Base-by-base conservation (phyloP, 2,888 invertebrate genomes). In the Drosophila borborema region DNA sequence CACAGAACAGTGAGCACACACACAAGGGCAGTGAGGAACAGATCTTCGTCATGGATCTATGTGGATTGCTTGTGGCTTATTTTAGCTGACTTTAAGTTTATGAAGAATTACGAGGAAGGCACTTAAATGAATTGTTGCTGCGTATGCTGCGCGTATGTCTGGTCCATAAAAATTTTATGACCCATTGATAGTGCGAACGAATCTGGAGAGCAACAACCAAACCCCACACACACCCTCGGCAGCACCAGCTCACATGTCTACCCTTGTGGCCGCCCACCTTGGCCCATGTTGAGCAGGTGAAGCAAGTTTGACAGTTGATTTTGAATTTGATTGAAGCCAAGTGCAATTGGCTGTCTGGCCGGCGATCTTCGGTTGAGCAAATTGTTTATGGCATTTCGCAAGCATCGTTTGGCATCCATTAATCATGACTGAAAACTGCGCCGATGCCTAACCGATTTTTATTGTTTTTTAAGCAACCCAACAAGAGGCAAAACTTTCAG, bases 141-240 rank as follows among this genome's bases (percentile, higher is more conserved):
- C 80, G 69, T 74, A 72, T 89, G 73, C 70, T 80, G 77, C 80
- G 71, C 74, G 74, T 72, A 60, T 64, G 61, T 73, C 72, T 72
- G 74, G 89, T 83, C 89, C 91, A 92, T 92, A 92, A 92, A 92
- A 92, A 80, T 92, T 92, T 92, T 92, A 92, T 91, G 91, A 91
- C 82, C 91, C 84, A 91, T 91, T 91, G 87, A 91, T 91, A 92
- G 92, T 91, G 92, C 90, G 89, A 92, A 92, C 87, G 84, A 90
- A 92, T 89, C 87, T 65, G 58, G 63, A 54, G 55, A 65, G 56
- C 31, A 43, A 14, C 38, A 40, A 6, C 31, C 38, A 40, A 16
- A 18, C 14, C 38, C 46, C 59, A 41, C 16, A 54, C 9, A 12
- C 20, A 28, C 18, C 23, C 20, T 23, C 20, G 8, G 4, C 43